Conservation (phyloP, 2,888 invertebrate genomes). For the Mesochorus sp. region DNA sequence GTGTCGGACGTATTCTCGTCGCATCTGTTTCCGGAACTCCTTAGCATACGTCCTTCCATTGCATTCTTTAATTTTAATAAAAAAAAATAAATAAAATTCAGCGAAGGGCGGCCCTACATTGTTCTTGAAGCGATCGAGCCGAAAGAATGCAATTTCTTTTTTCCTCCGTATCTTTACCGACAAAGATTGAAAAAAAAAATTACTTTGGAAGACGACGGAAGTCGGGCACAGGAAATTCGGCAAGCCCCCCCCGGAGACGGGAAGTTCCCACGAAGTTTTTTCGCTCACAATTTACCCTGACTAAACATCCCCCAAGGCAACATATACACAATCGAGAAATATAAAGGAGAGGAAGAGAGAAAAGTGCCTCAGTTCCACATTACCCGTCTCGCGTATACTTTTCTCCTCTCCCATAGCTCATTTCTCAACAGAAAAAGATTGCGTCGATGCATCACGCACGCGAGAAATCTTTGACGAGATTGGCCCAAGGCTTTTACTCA, state of each 20-base stretch:
- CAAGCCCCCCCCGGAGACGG: constrained; percentile 56
- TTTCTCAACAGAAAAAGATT: too few relatives aligned
- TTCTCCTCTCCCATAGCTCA: too few relatives aligned
- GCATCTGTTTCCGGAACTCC: constrained; percentile 3
- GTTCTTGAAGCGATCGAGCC: too few relatives aligned
- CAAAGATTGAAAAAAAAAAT: constrained; percentile 21
- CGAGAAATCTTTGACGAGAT: too few relatives aligned
- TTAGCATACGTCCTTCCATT: too few relatives aligned
- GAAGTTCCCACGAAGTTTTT: constrained; percentile 51
- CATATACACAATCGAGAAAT: constrained; percentile 22
- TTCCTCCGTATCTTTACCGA: not conserved
- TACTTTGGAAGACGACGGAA: constrained; percentile 37
- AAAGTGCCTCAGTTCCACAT: constrained; percentile 28
- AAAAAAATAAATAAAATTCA: not conserved
- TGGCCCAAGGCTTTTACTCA: too few relatives aligned
- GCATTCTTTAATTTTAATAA: not conserved
- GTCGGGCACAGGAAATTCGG: constrained; percentile 65
- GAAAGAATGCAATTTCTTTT: not conserved
- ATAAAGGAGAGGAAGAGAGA: constrained; percentile 16
- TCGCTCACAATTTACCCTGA: constrained; percentile 40
- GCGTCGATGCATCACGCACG: too few relatives aligned
- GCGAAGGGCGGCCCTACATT: too few relatives aligned
- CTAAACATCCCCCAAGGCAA: constrained; percentile 48
- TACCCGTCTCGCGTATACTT: too few relatives aligned
- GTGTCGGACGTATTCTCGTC: not conserved